phyloP scores from a whole-genome alignment of 2,113 vertebrate genomes.

The Dasyurus viverrinus region DNA sequence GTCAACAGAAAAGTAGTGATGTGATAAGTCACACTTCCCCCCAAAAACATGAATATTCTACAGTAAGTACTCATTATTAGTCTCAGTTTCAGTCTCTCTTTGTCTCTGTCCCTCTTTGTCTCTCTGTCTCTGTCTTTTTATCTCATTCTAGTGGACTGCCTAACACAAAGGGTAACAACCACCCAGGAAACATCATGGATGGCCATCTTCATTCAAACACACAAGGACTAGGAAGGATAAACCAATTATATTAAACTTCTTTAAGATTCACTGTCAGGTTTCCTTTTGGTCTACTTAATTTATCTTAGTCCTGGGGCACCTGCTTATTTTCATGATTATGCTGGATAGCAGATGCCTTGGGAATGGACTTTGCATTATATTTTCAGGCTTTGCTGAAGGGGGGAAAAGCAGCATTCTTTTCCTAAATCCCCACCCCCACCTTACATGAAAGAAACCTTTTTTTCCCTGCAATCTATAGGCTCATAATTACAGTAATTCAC shows the following conservation, averaged over 20 bases:
- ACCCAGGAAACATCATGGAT: background rate
- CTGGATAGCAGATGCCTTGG: background rate
- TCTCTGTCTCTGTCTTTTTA: background rate
- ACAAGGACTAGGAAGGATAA: background rate
- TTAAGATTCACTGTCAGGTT: background rate
- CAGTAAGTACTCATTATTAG: background rate
- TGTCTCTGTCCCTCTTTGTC: background rate
- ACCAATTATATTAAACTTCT: background rate
- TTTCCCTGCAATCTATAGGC: background rate
- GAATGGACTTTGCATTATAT: background rate
- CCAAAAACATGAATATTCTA: background rate
- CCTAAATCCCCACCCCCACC: background rate
- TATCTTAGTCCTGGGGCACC: background rate
- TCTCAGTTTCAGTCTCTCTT: background rate
- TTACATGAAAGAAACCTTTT: background rate
- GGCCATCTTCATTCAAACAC: background rate
- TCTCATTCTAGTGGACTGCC: background rate
- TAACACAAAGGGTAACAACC: background rate
- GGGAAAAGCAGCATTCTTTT: background rate
- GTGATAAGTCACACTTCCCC: background rate
- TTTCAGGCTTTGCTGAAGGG: background rate
- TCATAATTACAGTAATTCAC: constrained; percentile 27
- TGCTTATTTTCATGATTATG: background rate
- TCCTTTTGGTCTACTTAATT: background rate
- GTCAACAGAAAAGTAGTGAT: background rate